Evolutionary conservation across 2,113 vertebrate species (phyloP).

Genomic region (Pterocles orientalis): DNA sequence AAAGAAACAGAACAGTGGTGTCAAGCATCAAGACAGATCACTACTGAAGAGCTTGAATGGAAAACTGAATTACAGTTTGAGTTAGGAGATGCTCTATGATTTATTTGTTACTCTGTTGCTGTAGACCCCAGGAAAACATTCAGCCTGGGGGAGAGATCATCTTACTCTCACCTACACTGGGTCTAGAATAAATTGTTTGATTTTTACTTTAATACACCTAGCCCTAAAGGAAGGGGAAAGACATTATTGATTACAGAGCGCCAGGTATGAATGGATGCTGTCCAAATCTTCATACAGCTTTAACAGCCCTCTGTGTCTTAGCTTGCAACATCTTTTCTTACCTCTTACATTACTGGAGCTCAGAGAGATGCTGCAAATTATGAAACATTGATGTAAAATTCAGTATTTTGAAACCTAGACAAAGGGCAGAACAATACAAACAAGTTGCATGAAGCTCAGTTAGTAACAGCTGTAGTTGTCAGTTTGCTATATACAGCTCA

Average conservation of each 20-base stretch:
- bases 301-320: neutral
- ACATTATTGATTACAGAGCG: neutral
- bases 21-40: neutral
- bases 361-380: neutral
- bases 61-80: slow-evolving; percentile 36
- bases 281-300: neutral
- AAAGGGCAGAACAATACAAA: neutral
- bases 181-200: neutral
- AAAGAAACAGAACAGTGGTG: neutral
- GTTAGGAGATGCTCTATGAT: neutral
- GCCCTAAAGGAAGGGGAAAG: neutral
- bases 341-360: neutral
- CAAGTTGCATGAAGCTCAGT: neutral
- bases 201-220: neutral
- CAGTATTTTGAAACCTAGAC: neutral
- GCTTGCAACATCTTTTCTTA: neutral
- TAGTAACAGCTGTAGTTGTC: neutral
- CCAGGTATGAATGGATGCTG: neutral
- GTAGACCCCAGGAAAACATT: slow-evolving; percentile 14
- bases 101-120: neutral
- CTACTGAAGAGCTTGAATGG: neutral
- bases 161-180: neutral
- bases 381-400: neutral
- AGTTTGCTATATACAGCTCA: neutral
- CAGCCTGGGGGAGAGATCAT: slow-evolving; percentile 3